These are phyloP conservation scores for Falco rusticolus DNA, from an alignment of 2,797 vertebrate species.

Conservation along the genomic window DNA sequence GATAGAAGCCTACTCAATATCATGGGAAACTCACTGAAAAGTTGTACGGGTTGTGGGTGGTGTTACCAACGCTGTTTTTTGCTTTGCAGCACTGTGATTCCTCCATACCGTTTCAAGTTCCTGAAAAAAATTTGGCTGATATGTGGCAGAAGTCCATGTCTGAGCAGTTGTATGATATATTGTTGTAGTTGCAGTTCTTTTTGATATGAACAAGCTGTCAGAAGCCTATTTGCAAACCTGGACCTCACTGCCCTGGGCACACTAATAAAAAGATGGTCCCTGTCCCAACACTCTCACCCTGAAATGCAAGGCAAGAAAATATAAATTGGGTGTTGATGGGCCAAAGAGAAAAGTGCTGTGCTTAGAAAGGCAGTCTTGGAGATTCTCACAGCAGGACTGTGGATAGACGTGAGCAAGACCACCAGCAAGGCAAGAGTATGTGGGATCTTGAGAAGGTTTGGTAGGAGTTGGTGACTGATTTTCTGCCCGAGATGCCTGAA, in stretches of 20 bases:
- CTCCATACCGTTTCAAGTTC: not conserved
- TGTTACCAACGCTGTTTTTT: not conserved
- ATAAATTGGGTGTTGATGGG: not conserved
- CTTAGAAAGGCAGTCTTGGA: not conserved
- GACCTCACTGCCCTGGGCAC: not conserved
- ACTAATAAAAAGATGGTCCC: not conserved
- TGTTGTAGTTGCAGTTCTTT: constrained; percentile 5
- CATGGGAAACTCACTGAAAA: not conserved
- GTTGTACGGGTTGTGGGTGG: not conserved
- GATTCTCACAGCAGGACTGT: not conserved
- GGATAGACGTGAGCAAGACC: not conserved
- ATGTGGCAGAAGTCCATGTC: not conserved
- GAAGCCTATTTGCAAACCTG: constrained; percentile 18
- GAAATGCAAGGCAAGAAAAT: not conserved
- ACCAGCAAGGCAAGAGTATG: no score
- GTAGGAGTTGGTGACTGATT: not conserved
- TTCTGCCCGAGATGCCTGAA: fast-evolving
- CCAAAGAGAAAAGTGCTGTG: not conserved
- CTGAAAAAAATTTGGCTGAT: not conserved
- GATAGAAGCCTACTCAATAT: not conserved
- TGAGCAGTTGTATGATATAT: not conserved
- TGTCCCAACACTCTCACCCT: constrained; percentile 24
- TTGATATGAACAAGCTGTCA: constrained; percentile 12
- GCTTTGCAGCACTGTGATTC: constrained; percentile 12
- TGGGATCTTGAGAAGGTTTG: not conserved